Percentiles rank a stretch among this genome's conserved stretches.
Evolutionary conservation across 2,797 vertebrate species (phyloP).

Genomic region (Neosilurus mollespiculum): DNA sequence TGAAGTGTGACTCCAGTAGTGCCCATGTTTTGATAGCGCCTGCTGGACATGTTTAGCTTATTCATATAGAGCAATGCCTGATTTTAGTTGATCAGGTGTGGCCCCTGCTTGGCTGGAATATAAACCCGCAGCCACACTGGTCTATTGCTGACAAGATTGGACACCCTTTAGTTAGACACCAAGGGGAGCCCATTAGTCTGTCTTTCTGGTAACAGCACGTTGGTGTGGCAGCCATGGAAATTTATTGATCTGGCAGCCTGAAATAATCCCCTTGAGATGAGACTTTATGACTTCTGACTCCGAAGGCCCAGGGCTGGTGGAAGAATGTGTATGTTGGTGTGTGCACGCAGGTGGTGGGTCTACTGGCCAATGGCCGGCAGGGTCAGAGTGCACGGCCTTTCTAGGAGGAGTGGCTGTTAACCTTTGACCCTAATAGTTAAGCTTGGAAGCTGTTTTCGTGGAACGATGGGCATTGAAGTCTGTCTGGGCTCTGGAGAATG

Average conservation of each 20-base stretch:
- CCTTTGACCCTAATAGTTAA: slow-evolving; percentile 71
- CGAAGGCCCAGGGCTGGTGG: slow-evolving; percentile 48
- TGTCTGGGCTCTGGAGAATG: slow-evolving; percentile 48
- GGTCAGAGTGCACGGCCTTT: slow-evolving; percentile 79
- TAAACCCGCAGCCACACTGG: not conserved
- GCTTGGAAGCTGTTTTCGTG: slow-evolving; percentile 69
- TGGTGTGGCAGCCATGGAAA: slow-evolving; percentile 44
- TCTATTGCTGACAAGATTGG: not conserved
- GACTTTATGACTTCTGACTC: slow-evolving; percentile 63
- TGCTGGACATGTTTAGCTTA: not conserved
- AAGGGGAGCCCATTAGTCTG: slow-evolving; percentile 40
- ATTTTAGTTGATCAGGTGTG: not conserved
- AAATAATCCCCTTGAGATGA: slow-evolving; percentile 63
- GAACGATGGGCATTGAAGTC: slow-evolving; percentile 44
- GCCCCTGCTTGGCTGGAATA: not conserved
- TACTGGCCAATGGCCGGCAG: slow-evolving; percentile 58
- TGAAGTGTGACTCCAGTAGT: not conserved
- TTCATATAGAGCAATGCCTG: not conserved
- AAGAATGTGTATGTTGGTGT: slow-evolving; percentile 47
- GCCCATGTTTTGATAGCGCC: not conserved
- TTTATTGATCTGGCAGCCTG: slow-evolving; percentile 55
- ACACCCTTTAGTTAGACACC: slow-evolving; percentile 45
- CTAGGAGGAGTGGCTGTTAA: slow-evolving; percentile 78
- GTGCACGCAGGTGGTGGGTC: slow-evolving; percentile 64
- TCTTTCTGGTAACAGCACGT: slow-evolving; percentile 48